Conservation (phyloP, 2,797 vertebrate species). For the Pteropus rufus region DNA sequence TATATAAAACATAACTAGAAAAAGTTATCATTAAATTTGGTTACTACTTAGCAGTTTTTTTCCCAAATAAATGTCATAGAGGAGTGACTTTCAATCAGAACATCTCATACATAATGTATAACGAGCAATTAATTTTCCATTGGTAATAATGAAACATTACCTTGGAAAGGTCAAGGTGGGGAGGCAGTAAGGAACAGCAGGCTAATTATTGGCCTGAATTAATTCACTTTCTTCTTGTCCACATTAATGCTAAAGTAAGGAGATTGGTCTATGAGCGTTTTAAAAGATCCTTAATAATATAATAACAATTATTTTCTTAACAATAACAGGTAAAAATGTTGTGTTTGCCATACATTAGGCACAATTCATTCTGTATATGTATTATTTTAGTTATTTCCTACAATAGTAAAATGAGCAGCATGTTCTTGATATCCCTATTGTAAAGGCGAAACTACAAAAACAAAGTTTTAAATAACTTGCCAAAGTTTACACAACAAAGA, state of each 20-base stretch:
- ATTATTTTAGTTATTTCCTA: not conserved
- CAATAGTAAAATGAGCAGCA: not conserved
- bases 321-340: not conserved
- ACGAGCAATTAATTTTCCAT: constrained; percentile 1
- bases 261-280: not conserved
- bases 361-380: not conserved
- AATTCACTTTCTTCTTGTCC: not conserved
- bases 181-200: not conserved
- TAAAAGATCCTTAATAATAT: not conserved
- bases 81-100: not conserved
- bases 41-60: not conserved
- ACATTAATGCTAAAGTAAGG: not conserved
- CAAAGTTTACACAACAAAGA: not conserved
- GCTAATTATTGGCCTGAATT: constrained; percentile 4
- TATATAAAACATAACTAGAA: not conserved
- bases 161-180: not conserved
- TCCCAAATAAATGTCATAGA: not conserved
- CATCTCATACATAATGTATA: not conserved
- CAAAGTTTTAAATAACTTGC: not conserved
- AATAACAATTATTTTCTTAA: not conserved
- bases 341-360: not conserved
- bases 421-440: not conserved
- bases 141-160: not conserved
- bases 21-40: accelerated
- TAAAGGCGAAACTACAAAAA: not conserved